Conservation (phyloP, 2,888 invertebrate genomes). For the Mimas tiliae region DNA sequence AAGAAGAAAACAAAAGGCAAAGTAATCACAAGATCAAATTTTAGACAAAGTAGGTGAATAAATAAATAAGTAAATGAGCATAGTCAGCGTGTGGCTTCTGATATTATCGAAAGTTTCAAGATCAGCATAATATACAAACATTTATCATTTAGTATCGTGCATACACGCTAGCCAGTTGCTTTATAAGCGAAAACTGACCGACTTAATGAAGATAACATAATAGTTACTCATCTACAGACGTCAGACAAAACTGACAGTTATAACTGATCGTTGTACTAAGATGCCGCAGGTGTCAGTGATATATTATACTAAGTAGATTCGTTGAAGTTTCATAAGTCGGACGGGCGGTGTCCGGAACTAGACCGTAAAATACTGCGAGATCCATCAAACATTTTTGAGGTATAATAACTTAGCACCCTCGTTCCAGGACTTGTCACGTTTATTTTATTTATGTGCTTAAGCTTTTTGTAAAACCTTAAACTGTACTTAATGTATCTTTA, state of each 20-base stretch:
- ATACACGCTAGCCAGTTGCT: not conserved
- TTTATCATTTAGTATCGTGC: too few relatives aligned
- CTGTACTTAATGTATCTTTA: not conserved
- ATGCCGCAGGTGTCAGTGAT: constrained; percentile 45
- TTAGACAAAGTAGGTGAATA: too few relatives aligned
- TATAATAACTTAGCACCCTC: not conserved
- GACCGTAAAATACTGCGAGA: constrained; percentile 17
- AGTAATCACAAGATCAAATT: too few relatives aligned
- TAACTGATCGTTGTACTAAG: constrained; percentile 32
- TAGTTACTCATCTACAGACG: not conserved
- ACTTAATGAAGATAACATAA: not conserved
- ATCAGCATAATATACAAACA: too few relatives aligned
- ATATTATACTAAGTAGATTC: constrained; percentile 34
- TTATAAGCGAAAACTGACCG: not conserved
- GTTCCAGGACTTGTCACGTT: constrained; percentile 1
- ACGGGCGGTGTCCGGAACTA: not conserved
- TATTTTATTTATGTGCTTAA: not conserved
- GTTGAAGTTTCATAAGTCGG: constrained; percentile 18
- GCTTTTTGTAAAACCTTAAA: not conserved
- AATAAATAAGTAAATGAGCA: too few relatives aligned
- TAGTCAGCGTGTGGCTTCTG: too few relatives aligned
- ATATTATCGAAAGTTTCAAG: too few relatives aligned
- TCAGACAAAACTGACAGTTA: constrained; percentile 11
- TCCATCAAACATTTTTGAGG: constrained; percentile 7
- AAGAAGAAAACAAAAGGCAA: too few relatives aligned